Conservation (phyloP, 2,888 invertebrate genomes). For the Craniophora ligustri region DNA sequence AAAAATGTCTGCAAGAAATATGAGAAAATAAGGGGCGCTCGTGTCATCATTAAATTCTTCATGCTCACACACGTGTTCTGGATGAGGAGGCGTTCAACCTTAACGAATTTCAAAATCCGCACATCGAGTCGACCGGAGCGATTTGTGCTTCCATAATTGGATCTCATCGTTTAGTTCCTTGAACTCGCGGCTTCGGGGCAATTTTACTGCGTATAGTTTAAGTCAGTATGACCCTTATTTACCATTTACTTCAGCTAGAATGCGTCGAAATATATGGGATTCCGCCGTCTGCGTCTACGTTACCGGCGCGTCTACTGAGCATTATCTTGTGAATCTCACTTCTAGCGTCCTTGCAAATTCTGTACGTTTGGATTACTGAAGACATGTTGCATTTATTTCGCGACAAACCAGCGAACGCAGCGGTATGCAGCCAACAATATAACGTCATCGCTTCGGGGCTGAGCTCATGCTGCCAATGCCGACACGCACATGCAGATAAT, state of each 20-base stretch:
- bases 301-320: no score
- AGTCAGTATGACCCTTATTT: slow-evolving; percentile 53
- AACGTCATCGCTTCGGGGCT: no score
- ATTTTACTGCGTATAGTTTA: slow-evolving; percentile 54
- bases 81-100: slow-evolving; percentile 71
- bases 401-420: not conserved
- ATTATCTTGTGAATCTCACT: no score
- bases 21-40: slow-evolving; percentile 56
- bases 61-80: slow-evolving; percentile 72
- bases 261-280: not conserved
- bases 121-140: slow-evolving; percentile 62
- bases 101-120: slow-evolving; percentile 73
- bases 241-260: not conserved
- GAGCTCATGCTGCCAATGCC: not conserved
- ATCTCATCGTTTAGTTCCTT: slow-evolving; percentile 61
- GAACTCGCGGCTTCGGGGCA: slow-evolving; percentile 52
- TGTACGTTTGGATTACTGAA: not conserved
- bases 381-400: not conserved
- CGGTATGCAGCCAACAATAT: not conserved
- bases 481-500: no score
- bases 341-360: no score
- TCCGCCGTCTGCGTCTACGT: no score
- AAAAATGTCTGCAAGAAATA: slow-evolving; percentile 29
- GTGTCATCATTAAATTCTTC: slow-evolving; percentile 72
- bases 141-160: slow-evolving; percentile 70